These are phyloP conservation scores for Macaria liturata DNA, from an alignment of 2,888 invertebrate species.

Conservation along the genomic window DNA sequence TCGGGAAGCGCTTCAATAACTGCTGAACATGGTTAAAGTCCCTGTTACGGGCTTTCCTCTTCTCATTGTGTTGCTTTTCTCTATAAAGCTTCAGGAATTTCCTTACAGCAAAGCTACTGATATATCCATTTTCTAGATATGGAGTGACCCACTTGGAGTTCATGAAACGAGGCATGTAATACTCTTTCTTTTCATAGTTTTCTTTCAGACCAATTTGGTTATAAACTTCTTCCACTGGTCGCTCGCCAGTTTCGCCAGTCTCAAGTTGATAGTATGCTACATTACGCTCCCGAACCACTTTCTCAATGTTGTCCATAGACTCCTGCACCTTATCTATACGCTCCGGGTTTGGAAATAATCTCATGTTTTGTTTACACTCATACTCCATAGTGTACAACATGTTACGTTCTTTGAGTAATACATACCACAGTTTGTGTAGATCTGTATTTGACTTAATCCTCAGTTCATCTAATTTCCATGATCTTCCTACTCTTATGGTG, in stretches of 20 bases:
- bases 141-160: conserved; percentile 86
- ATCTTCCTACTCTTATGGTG: conserved; percentile 90
- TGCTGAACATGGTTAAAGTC: conserved; percentile 87
- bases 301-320: conserved; percentile 97
- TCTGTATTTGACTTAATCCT: conserved; percentile 97
- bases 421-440: conserved; percentile 97
- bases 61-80: conserved; percentile 85
- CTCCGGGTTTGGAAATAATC: conserved; percentile 95
- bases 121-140: conserved; percentile 78
- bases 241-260: conserved; percentile 93
- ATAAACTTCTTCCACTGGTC: conserved; percentile 84
- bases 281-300: conserved; percentile 96
- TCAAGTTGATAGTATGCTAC: conserved; percentile 94
- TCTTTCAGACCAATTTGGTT: conserved; percentile 85
- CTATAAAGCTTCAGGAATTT: conserved; percentile 82
- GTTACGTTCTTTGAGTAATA: conserved; percentile 96
- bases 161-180: conserved; percentile 86
- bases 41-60: conserved; percentile 84
- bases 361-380: conserved; percentile 85
- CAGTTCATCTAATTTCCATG: conserved; percentile 95
- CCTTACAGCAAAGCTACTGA: conserved; percentile 83
- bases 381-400: conserved; percentile 99
- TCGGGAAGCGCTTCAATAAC: conserved; percentile 89
- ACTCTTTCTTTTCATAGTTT: conserved; percentile 83
- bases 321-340: conserved; percentile 96